Conservation (phyloP, 2,797 vertebrate genomes). For the Glyptemys insculpta region DNA sequence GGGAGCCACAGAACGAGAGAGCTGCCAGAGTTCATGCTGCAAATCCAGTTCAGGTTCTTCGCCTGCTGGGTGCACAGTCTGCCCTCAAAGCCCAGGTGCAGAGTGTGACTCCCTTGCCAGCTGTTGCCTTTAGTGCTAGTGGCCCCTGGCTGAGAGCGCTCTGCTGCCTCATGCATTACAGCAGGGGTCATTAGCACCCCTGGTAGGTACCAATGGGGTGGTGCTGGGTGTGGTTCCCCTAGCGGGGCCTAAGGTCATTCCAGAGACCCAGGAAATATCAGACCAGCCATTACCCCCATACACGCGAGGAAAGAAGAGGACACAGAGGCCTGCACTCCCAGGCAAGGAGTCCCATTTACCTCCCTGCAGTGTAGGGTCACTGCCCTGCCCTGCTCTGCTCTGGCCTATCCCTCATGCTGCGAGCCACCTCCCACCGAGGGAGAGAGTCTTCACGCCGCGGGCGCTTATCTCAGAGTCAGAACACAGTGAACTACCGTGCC, state of each 20-base stretch:
- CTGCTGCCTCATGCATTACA: background rate
- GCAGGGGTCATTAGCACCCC: background rate
- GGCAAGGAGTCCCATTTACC: background rate
- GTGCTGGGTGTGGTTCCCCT: background rate
- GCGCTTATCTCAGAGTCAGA: background rate
- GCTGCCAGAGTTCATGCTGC: background rate
- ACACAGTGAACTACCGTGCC: background rate
- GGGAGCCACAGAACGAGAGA: accelerated
- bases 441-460: background rate
- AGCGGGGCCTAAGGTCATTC: background rate
- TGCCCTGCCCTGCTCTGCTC: background rate
- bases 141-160: background rate
- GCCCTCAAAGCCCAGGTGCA: background rate
- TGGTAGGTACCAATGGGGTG: background rate
- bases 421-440: background rate
- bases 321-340: background rate
- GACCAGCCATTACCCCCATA: background rate
- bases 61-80: background rate
- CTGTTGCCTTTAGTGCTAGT: background rate
- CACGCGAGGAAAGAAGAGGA: background rate
- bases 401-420: background rate
- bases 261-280: background rate
- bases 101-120: background rate
- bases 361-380: background rate
- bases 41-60: background rate